These are phyloP conservation scores for Ophthalmolycus amberensis DNA, from an alignment of 2,113 vertebrate species.

Conservation along the genomic window DNA sequence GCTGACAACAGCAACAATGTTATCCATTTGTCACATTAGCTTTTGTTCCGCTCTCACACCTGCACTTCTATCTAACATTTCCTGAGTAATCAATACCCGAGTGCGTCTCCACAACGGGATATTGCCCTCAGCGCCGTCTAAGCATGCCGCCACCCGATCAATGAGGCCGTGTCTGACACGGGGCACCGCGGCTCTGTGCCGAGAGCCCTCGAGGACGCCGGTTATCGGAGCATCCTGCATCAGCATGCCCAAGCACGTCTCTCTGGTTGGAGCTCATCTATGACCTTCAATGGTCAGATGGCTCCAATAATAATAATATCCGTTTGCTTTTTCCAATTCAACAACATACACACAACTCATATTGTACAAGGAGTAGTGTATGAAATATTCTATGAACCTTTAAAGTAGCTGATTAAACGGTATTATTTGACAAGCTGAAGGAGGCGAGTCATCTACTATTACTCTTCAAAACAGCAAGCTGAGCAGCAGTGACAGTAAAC, in stretches of 20 bases:
- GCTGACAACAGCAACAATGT: not conserved
- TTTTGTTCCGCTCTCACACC: not conserved
- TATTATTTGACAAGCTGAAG: not conserved
- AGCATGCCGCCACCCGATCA: slow-evolving; percentile 25
- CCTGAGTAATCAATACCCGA: not conserved
- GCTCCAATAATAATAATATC: not conserved
- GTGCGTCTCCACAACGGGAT: not conserved
- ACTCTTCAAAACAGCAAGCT: slow-evolving; percentile 1
- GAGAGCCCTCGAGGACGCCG: slow-evolving; percentile 23
- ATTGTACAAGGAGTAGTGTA: not conserved
- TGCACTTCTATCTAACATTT: slow-evolving; percentile 19
- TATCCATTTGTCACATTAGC: not conserved
- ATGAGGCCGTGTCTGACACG: slow-evolving; percentile 24
- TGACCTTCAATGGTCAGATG: slow-evolving; percentile 1
- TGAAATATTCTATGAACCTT: not conserved
- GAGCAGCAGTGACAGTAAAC: not conserved
- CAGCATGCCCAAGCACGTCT: slow-evolving; percentile 13
- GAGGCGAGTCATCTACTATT: slow-evolving; percentile 1
- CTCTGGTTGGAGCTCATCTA: not conserved
- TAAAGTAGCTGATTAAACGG: not conserved
- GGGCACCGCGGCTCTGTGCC: slow-evolving; percentile 3
- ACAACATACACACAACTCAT: not conserved
- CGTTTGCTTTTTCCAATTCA: not conserved
- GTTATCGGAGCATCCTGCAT: slow-evolving; percentile 21
- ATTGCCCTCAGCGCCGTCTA: slow-evolving; percentile 6